A percentile compares a stretch with the other conserved stretches of the same genome.
Conservation (phyloP, 2,888 invertebrate species). For the Digitonthophagus gazella region DNA sequence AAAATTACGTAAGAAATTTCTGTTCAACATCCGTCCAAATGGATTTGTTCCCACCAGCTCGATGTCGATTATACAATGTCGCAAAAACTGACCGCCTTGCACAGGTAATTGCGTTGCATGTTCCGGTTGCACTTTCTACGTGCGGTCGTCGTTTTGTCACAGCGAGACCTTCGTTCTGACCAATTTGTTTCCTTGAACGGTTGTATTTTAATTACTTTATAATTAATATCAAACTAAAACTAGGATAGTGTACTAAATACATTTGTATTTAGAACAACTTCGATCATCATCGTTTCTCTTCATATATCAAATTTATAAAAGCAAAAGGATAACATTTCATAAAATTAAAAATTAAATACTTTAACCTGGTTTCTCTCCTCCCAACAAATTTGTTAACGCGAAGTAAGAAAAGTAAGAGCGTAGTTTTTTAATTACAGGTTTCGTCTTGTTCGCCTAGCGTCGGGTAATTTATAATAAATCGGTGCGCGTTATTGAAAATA, state of each 20-base stretch:
- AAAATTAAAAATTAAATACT: no score
- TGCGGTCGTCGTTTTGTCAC: neutral
- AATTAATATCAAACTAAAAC: neutral
- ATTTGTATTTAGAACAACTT: no score
- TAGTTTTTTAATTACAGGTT: neutral
- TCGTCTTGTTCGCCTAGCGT: neutral
- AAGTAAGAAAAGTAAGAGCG: neutral
- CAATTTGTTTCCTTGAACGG: neutral
- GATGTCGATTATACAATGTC: neutral
- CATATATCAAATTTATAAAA: no score
- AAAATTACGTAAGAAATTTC: neutral
- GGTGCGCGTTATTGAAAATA: neutral
- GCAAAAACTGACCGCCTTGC: neutral
- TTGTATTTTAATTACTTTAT: neutral
- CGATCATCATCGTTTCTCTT: no score
- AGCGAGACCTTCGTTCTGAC: neutral
- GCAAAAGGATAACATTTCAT: no score
- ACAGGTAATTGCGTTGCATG: neutral
- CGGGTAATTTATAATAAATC: neutral
- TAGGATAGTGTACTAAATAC: neutral
- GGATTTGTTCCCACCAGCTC: neutral
- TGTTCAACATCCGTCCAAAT: neutral
- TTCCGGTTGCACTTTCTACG: neutral
- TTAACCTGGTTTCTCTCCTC: no score
- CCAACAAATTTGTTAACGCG: neutral